A percentile compares a stretch with the other conserved stretches of the same genome.
Evolutionary conservation across 2,113 vertebrate genomes (phyloP).

Genomic region (Mystacornis crossleyi): DNA sequence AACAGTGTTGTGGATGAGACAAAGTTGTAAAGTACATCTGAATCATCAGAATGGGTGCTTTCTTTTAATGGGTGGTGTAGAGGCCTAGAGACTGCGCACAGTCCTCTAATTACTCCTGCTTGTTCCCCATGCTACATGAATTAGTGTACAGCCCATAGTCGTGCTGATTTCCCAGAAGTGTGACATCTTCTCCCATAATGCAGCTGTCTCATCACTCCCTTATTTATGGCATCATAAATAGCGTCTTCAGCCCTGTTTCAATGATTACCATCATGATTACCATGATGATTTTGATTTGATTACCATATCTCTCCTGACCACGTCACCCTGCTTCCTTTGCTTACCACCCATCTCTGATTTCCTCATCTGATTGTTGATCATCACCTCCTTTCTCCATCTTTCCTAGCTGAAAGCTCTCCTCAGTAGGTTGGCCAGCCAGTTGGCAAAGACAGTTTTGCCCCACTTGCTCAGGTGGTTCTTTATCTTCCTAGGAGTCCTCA

Average conservation of each 20-base stretch:
- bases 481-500: not conserved
- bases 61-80: not conserved
- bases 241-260: not conserved
- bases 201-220: not conserved
- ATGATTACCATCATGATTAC: not conserved
- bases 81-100: not conserved
- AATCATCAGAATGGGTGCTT: conserved; percentile 21
- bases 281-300: not conserved
- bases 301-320: not conserved
- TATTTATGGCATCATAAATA: not conserved
- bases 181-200: not conserved
- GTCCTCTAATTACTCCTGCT: not conserved
- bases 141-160: not conserved
- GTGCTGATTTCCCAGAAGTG: not conserved
- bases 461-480: not conserved
- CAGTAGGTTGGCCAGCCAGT: not conserved
- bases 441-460: not conserved
- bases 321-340: not conserved
- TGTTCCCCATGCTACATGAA: not conserved
- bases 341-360: not conserved
- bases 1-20: not conserved
- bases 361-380: not conserved
- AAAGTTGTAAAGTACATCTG: conserved; percentile 12
- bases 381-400: not conserved
- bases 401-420: not conserved